Base-by-base conservation (phyloP, 2,113 vertebrate genomes). In the Esox niger region DNA sequence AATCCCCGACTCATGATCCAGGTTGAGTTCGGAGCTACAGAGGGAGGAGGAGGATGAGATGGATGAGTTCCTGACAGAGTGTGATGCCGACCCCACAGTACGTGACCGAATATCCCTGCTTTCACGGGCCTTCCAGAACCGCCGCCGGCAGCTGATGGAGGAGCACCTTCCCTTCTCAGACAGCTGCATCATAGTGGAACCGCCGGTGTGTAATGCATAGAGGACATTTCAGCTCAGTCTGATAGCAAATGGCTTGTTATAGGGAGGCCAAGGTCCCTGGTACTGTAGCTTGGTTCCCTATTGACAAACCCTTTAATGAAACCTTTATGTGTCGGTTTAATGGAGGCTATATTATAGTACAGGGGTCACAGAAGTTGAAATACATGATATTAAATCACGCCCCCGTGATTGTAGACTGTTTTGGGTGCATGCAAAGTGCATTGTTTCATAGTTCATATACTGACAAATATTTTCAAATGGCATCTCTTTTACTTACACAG, bases 131-230 rank as follows among this genome's bases (percentile, higher is more conserved):
- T 89, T 91, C 56, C 83, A 89, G 74, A 88, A 91, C 7, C 69
- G 70, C 30, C 81, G 84, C n/a, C 77, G 54, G 1, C 82, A 76
- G 58, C 75, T 89, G 21, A 80, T 66, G 59, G 75, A 58, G 61
- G 84, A 91, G 6, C 35, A 29, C 29, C 80, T 91, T 83, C 70
- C 89, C 29, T 85, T 92, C 70, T 76, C 76, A 1, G 43, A 79
- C 43, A 72, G 76, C 6, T 38, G 93, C 73, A 91, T 95, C 70
- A 83, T 73, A 0, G 21, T 95, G 4, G 88, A 93, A 43, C 93
- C 93, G 0, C 70, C 84, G 94, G 94, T 96, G 80, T 87, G 88
- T 17, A 2, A 10, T 6, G 29, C 10, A 21, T 4, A n/a, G n/a
- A 6, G 17, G 20, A 3, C 9, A 35, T 17, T 10, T 31, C 13